These are phyloP conservation scores for Hipparchia sbordonii DNA, from an alignment of 2,888 invertebrate species.

Conservation along the genomic window DNA sequence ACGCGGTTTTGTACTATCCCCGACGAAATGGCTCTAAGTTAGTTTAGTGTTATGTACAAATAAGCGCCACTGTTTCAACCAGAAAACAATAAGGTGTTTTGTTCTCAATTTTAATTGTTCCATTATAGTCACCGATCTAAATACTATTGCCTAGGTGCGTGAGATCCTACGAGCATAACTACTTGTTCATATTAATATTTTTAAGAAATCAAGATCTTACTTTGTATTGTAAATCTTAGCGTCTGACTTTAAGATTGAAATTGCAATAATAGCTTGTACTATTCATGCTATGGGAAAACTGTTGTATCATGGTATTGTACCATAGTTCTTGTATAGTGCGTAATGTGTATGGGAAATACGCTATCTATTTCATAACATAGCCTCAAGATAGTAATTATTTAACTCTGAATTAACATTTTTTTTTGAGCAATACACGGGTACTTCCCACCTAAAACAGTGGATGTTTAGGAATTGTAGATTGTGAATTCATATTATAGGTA, in stretches of 20 bases:
- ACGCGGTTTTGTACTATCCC: too few species aligned
- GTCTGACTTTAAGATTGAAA: neutral
- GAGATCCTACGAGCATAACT: neutral
- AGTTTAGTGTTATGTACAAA: neutral
- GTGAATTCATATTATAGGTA: too few species aligned
- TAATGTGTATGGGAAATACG: slow-evolving; percentile 34
- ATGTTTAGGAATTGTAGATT: too few species aligned
- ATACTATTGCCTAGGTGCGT: slow-evolving; percentile 23
- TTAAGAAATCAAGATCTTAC: neutral
- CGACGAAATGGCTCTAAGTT: too few species aligned
- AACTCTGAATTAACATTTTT: slow-evolving; percentile 11
- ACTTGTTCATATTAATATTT: neutral
- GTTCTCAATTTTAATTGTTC: slow-evolving; percentile 10
- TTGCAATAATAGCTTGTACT: neutral
- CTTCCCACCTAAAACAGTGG: too few species aligned
- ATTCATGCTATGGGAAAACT: slow-evolving; percentile 27
- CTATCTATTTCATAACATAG: slow-evolving; percentile 31
- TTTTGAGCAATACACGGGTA: too few species aligned
- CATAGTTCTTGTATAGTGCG: slow-evolving; percentile 22
- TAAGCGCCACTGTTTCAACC: neutral
- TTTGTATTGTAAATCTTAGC: neutral
- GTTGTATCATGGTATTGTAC: slow-evolving; percentile 26
- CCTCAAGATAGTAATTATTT: slow-evolving; percentile 21
- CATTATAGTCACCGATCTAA: slow-evolving; percentile 16
- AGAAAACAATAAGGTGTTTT: neutral